phyloP scores from a whole-genome alignment of 2,113 vertebrate species.

The Gila orcuttii region DNA sequence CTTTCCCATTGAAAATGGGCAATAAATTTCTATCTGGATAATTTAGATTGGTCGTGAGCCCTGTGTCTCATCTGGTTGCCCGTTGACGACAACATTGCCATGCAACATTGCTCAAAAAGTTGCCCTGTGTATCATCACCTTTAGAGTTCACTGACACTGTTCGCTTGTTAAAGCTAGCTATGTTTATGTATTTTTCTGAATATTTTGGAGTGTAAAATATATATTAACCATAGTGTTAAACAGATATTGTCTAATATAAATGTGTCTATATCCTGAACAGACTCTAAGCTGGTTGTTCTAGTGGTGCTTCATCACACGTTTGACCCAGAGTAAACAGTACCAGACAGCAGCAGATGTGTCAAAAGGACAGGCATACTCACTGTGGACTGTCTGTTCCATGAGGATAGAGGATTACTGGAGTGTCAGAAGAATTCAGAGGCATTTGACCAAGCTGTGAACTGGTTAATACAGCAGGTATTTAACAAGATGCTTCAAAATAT shows the following conservation, averaged over 20 bases:
- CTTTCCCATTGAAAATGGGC: too few species aligned
- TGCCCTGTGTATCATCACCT: too few species aligned
- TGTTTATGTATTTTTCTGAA: too few species aligned
- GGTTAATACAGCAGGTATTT: not conserved
- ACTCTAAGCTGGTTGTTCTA: not conserved
- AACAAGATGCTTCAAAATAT: not conserved
- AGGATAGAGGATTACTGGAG: constrained; percentile 23
- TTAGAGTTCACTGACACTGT: too few species aligned
- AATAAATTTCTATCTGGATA: too few species aligned
- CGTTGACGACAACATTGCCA: too few species aligned
- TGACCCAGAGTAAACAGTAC: not conserved
- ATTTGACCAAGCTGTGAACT: not conserved
- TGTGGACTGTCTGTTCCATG: constrained; percentile 22
- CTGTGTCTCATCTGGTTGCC: too few species aligned
- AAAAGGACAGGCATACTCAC: not conserved
- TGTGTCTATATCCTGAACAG: not conserved
- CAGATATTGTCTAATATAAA: not conserved
- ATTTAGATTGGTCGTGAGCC: too few species aligned
- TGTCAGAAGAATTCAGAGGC: constrained; percentile 24
- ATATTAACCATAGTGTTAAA: too few species aligned
- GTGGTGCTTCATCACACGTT: constrained; percentile 38
- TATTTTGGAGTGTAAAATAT: too few species aligned
- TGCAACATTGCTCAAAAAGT: too few species aligned
- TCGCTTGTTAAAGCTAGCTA: too few species aligned
- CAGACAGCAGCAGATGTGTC: not conserved